Evolutionary conservation across 2,797 vertebrate genomes (phyloP).

Genomic region (Babyrousa celebensis): DNA sequence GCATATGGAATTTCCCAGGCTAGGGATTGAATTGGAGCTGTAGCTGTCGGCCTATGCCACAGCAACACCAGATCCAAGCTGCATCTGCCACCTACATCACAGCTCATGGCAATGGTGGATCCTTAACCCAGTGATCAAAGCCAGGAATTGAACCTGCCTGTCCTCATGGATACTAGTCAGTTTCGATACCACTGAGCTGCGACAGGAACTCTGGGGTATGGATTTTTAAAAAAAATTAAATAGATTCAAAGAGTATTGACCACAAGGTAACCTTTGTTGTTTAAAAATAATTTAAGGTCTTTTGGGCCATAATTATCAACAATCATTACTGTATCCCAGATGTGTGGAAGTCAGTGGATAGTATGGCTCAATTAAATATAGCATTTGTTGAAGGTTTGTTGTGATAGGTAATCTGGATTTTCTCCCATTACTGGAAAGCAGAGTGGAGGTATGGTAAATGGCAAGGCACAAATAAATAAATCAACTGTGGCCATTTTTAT

Average conservation of each 20-base stretch:
- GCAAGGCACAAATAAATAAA: not conserved
- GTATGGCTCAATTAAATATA: conserved; percentile 36
- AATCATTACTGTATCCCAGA: not conserved
- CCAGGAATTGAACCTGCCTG: too few species aligned
- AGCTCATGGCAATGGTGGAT: too few species aligned
- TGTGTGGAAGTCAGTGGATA: conserved; percentile 3
- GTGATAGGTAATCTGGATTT: not conserved
- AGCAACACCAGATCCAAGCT: too few species aligned
- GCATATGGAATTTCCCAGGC: too few species aligned
- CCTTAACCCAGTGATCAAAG: too few species aligned
- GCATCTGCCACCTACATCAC: too few species aligned
- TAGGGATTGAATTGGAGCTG: too few species aligned
- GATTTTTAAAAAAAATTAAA: not conserved
- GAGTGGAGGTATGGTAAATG: not conserved
- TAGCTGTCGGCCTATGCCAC: too few species aligned
- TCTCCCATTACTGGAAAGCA: not conserved
- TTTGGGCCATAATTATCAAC: not conserved
- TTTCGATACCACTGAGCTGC: too few species aligned
- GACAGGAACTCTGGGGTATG: not conserved
- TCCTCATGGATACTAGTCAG: too few species aligned
- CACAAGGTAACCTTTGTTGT: conserved; percentile 36
- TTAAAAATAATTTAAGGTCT: conserved; percentile 29
- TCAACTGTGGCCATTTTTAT: conserved; percentile 37
- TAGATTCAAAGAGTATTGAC: not conserved
- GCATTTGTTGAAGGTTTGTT: not conserved